Percentiles rank a stretch among this genome's conserved stretches.
phyloP scores from a whole-genome alignment of 2,888 invertebrate species.

The Fabriciana adippe region DNA sequence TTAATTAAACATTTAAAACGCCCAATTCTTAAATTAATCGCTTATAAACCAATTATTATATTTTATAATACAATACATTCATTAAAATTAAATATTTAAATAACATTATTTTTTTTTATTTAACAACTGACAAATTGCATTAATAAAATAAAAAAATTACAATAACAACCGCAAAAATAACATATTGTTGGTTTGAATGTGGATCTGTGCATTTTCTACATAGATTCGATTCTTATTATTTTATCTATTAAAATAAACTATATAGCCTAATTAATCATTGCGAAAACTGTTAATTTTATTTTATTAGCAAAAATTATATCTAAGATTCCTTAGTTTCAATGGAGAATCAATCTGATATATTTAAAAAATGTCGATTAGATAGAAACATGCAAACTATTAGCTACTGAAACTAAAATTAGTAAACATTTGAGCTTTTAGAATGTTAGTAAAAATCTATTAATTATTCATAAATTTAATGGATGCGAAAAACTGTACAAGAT shows the following conservation, averaged over 20 bases:
- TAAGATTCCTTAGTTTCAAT: neutral
- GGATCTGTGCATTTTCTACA: conserved; percentile 4
- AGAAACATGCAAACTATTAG: conserved; percentile 13
- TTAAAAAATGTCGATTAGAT: neutral
- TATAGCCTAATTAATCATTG: neutral
- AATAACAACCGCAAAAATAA: neutral
- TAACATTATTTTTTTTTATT: too few species aligned
- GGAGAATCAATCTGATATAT: conserved; percentile 2
- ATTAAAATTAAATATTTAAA: too few species aligned
- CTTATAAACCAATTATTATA: neutral
- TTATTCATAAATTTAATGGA: conserved; percentile 1
- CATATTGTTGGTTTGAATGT: neutral
- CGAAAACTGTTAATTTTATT: neutral
- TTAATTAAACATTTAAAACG: conserved; percentile 3
- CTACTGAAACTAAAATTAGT: conserved; percentile 6
- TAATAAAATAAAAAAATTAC: neutral
- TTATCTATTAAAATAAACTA: neutral
- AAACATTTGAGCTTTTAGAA: conserved; percentile 13
- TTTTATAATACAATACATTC: too few species aligned
- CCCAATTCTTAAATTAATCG: neutral
- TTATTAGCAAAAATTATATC: neutral
- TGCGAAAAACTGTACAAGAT: conserved; percentile 13
- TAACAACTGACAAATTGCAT: too few species aligned
- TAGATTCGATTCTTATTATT: conserved; percentile 1
- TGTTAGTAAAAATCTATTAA: neutral